Base-by-base conservation (phyloP, 1,140 invertebrate species). In the Hirudo medicinalis region DNA sequence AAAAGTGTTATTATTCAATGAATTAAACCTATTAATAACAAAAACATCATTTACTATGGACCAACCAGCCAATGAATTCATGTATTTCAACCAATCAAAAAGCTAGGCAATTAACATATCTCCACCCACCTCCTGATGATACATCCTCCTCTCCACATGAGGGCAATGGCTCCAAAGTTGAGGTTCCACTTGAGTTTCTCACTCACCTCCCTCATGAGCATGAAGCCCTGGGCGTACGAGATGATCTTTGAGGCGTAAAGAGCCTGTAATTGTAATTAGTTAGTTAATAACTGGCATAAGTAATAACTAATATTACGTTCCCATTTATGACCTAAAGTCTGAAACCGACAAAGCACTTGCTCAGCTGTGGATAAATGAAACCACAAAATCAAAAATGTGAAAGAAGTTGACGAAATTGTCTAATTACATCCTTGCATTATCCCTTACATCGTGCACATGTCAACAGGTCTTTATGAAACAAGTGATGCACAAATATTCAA, bases 61-160 rank as follows among this genome's bases (percentile, higher is more conserved):
- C 2, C 32, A 3, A 36, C 32, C 32, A 36, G 32, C 32, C 32
- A 36, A 36, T 6, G 2, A 36, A 36, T 36, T 36, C 32, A n/a
- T 11, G 8, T 63, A 1, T n/a, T 2, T 32, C 2, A 15, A 25
- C 29, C 57, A 19, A 63, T 63, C n/a, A 11, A n/a, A n/a, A 63
- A 11, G 0, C n/a, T 0, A 67, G 57, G 11, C 4, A 17, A 22
- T 63, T 25, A 71, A 15, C 70, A 54, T 49, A 22, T 13, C 53
- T 32, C 70, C 22, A 70, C 29, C n/a, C 80, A 88, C 88, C 89
- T 95, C 79, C 94, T 87, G 78, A 98, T 99, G 78, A 99, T 99
- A 80, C 97, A 99, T 49, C 97, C 97, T 29, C 97, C 97, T 75
- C 96, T 86, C 97, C 97, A 99, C 96, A 99, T 99, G 0, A 99